phyloP scores from a whole-genome alignment of 2,113 vertebrate species.

The Rhinolophus ferrumequinum region DNA sequence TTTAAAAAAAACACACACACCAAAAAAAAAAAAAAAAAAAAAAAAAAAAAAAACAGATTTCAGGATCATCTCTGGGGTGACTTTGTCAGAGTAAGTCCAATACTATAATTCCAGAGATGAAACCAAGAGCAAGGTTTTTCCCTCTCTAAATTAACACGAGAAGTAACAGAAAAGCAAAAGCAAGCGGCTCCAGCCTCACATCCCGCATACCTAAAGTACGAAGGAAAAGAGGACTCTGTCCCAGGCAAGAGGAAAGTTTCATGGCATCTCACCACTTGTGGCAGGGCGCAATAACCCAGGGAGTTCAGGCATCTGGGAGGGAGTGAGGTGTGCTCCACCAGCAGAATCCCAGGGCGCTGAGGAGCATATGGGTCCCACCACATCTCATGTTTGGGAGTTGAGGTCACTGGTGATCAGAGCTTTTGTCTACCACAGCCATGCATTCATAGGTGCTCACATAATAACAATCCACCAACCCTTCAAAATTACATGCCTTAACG shows the following conservation, averaged over 20 bases:
- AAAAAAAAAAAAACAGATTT: slow-evolving; percentile 6
- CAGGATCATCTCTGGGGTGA: neutral
- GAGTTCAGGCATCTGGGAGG: rapidly evolving
- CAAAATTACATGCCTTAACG: neutral
- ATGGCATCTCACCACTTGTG: neutral
- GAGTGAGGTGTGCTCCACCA: neutral
- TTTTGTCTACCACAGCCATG: neutral
- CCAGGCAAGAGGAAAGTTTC: neutral
- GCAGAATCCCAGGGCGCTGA: neutral
- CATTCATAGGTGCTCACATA: neutral
- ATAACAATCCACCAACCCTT: neutral
- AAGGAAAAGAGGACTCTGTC: neutral
- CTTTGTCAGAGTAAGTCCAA: neutral
- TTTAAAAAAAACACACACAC: too few relatives aligned
- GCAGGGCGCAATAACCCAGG: neutral
- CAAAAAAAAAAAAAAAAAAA: too few relatives aligned
- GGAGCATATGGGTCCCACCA: neutral
- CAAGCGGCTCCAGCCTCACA: neutral
- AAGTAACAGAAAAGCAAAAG: neutral
- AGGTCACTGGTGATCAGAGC: neutral
- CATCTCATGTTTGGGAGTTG: neutral
- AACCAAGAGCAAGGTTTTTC: neutral
- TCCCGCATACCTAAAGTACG: neutral
- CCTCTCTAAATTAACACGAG: neutral
- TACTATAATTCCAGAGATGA: neutral